Base-by-base conservation (phyloP, 1,140 invertebrate species). In the Brachionus asplanchnoidis region DNA sequence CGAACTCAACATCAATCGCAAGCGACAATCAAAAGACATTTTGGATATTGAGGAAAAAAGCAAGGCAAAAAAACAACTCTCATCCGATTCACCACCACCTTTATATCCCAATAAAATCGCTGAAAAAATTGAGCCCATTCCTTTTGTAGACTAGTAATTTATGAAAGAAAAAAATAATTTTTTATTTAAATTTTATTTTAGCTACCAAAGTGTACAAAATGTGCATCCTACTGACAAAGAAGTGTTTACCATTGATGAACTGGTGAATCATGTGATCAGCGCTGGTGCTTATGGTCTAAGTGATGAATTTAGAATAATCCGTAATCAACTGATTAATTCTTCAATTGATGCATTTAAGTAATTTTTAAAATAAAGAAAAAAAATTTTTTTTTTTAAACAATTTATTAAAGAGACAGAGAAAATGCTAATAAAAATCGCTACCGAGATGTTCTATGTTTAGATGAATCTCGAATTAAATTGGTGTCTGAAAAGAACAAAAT, bases 341-440 rank as follows among this genome's bases (percentile, higher is more conserved):
- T 94, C 94, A 46, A 91, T 91, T 86, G 87, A 87, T 73, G 86
- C 86, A 42, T 89, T 89, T 46, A 90, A 88, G 90, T 91, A 87
- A 87, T 86, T 80, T 56, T 7, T 7, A 36, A 56, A 23, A 44
- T 23, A 66, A 66, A 40, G 2, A 36, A 28, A 14, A 68, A 68
- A 68, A 68, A 9, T 17, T 0, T 40, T 11, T 40, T 84, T 1
- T n/a, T n/a, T n/a, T n/a, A 36, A 36, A 36, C 0, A 6, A 84
- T 84, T 84, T 53, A 68, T 86, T 86, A 60, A 84, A 90, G 89
- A 85, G 85, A 87, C 7, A 93, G 93, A 88, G 91, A 92, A 86
- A 98, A 98, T 90, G 90, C 94, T 86, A 92, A 93, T 86, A 98
- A 98, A 92, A 98, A 98, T 90, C 93, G 96, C 17, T 98, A 98